Evolutionary conservation across 2,888 invertebrate genomes (phyloP).

Genomic region (Dicyrtomina minuta): DNA sequence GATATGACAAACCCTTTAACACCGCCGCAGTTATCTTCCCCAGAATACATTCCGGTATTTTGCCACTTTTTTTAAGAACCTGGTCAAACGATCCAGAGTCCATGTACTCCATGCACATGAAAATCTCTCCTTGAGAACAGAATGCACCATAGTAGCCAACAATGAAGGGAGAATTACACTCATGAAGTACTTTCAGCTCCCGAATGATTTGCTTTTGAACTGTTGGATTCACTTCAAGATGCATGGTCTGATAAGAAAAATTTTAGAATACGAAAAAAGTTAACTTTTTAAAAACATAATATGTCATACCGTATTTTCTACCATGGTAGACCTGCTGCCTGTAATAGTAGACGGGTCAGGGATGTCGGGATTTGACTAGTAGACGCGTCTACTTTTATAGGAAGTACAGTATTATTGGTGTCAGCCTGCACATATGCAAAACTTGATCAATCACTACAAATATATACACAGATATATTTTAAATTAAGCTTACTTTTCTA

Average conservation of each 20-base stretch:
- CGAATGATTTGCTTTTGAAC: conserved; percentile 97
- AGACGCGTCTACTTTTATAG: too few species aligned
- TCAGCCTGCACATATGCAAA: too few species aligned
- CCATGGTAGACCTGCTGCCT: too few species aligned
- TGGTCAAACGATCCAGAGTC: conserved; percentile 98
- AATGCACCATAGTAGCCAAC: conserved; percentile 99
- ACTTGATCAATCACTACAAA: too few species aligned
- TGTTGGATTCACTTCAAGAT: conserved; percentile 97
- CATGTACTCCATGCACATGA: conserved; percentile 99
- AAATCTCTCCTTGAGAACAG: conserved; percentile 94
- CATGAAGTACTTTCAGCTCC: conserved; percentile 97
- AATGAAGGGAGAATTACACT: conserved; percentile 99
- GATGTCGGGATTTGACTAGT: too few species aligned
- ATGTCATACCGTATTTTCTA: too few species aligned
- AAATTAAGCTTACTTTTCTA: conserved; percentile 67
- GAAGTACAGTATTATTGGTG: too few species aligned
- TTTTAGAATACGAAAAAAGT: too few species aligned
- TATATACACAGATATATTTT: conserved; percentile 5
- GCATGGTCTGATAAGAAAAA: conserved; percentile 71
- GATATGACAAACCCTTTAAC: conserved; percentile 91
- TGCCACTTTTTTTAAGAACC: conserved; percentile 92
- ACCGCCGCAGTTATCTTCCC: conserved; percentile 76
- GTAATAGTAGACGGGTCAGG: too few species aligned
- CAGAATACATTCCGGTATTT: conserved; percentile 93
- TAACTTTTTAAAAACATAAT: too few species aligned